Conservation (phyloP, 37 sponge, comb jelly and placozoan species). For the Mnemiopsis leidyi region DNA sequence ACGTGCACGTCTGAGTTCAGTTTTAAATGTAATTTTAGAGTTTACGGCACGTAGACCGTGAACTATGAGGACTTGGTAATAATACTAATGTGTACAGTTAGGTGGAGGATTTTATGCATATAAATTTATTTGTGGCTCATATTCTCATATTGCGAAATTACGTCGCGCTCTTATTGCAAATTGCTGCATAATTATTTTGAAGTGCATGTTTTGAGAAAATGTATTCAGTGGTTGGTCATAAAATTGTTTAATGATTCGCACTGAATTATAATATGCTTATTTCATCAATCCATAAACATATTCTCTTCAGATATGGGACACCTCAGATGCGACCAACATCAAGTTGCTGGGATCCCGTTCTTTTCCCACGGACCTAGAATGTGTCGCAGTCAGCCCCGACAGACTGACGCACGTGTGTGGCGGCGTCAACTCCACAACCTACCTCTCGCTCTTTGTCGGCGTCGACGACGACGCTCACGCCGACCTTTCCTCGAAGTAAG, state of each 20-base stretch:
- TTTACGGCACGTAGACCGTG: background rate
- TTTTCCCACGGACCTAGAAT: conserved; percentile 41
- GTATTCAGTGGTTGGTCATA: background rate
- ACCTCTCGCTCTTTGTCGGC: conserved; percentile 18
- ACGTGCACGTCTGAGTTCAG: background rate
- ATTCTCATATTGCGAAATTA: no score
- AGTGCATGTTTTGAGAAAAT: no score
- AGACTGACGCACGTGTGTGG: background rate
- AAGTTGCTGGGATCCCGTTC: background rate
- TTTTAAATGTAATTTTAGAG: background rate
- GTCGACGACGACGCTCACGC: conserved; percentile 8
- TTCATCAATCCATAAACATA: background rate
- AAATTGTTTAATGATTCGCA: background rate
- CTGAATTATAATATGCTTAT: background rate
- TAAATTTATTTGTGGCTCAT: no score
- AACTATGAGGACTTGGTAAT: background rate
- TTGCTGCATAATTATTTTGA: no score
- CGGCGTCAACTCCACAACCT: conserved; percentile 1
- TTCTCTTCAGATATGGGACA: conserved; percentile 19
- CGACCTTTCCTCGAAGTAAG: background rate
- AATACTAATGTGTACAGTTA: no score
- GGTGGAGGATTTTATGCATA: no score
- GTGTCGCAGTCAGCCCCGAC: background rate
- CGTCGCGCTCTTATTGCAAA: no score
- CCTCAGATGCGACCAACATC: background rate